phyloP scores from a whole-genome alignment of 2,888 invertebrate genomes.

The Phaonia tiefii region DNA sequence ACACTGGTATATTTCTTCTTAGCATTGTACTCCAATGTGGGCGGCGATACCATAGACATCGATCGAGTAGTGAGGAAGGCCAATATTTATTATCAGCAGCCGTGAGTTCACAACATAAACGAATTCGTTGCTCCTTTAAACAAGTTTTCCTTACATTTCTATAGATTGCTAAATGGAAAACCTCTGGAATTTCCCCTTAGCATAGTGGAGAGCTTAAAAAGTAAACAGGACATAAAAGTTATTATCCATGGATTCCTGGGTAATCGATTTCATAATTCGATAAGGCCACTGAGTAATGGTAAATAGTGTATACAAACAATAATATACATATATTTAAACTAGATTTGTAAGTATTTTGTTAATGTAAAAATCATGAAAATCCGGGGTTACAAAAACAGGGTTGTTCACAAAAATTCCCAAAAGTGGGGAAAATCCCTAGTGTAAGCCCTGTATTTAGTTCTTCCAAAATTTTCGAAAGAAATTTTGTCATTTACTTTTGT shows the following conservation, averaged over 20 bases:
- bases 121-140: too few species aligned
- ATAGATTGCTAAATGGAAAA: conserved; percentile 55
- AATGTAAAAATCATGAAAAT: too few species aligned
- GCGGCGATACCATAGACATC: not conserved
- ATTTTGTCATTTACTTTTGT: too few species aligned
- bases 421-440: too few species aligned
- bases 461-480: too few species aligned
- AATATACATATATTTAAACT: too few species aligned
- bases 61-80: conserved; percentile 60
- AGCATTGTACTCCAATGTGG: not conserved
- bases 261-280: conserved; percentile 74
- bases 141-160: too few species aligned
- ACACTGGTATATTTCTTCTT: not conserved
- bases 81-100: conserved; percentile 71
- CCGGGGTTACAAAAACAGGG: too few species aligned
- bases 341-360: too few species aligned
- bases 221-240: conserved; percentile 73
- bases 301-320: too few species aligned
- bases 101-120: conserved; percentile 69
- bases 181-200: conserved; percentile 69
- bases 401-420: too few species aligned
- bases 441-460: too few species aligned
- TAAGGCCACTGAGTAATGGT: conserved; percentile 75
- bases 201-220: conserved; percentile 65
- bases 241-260: conserved; percentile 78